phyloP scores from a whole-genome alignment of 2,888 invertebrate genomes.

The Ochropacha duplaris region DNA sequence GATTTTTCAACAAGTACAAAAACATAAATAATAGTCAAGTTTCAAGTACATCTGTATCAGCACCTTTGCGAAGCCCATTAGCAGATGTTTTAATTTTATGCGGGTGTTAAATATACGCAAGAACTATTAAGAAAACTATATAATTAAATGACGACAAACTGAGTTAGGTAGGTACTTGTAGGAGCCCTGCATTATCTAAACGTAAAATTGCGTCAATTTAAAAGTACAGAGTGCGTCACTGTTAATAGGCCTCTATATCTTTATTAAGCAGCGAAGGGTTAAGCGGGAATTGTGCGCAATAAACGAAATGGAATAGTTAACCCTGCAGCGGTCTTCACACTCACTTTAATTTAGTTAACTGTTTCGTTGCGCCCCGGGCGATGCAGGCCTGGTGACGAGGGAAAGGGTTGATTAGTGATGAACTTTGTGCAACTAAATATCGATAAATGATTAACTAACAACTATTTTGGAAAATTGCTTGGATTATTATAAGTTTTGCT shows the following conservation, averaged over 20 bases:
- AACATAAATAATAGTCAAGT: not conserved
- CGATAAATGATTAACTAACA: not conserved
- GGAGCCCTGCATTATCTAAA: not conserved
- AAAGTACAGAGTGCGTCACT: slow-evolving; percentile 49
- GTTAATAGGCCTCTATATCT: slow-evolving; percentile 79
- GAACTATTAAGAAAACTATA: not conserved
- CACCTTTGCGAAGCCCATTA: not conserved
- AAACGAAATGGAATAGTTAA: slow-evolving; percentile 83
- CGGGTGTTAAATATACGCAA: not conserved
- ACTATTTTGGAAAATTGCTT: no score
- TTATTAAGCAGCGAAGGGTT: slow-evolving; percentile 76
- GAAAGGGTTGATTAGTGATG: slow-evolving; percentile 75
- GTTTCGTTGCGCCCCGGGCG: slow-evolving; percentile 73
- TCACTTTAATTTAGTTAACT: slow-evolving; percentile 83
- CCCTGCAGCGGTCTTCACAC: slow-evolving; percentile 81
- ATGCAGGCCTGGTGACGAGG: slow-evolving; percentile 54
- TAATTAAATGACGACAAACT: not conserved
- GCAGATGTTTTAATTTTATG: not conserved
- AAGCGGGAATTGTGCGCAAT: slow-evolving; percentile 74
- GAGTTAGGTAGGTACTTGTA: not conserved
- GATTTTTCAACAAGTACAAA: not conserved
- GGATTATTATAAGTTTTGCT: not conserved
- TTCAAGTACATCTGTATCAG: not conserved
- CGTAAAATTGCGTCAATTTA: slow-evolving; percentile 42
- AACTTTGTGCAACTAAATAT: not conserved